Evolutionary conservation across 2,113 vertebrate species (phyloP), one percentile per base, ranked within the genome.

Genomic region (Forbesichthys papilliferus): DNA sequence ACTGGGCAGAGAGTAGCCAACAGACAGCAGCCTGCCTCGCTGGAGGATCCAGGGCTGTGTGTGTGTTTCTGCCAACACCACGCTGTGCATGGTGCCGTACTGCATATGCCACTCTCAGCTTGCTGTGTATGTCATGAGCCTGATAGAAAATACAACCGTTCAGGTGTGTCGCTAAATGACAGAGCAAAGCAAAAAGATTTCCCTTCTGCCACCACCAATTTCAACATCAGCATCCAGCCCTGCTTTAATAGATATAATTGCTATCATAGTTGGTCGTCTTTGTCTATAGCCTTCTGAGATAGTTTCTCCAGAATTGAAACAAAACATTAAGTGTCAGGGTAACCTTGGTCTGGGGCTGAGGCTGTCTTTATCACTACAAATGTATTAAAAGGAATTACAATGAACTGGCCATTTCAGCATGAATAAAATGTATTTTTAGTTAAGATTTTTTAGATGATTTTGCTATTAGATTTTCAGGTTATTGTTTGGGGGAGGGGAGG

Each of bases 1-100:
- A 56, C 80, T 84, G 74, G 79, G 81, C 81, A 71, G 75, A 64
- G 78, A 84, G 77, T 68, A 68, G 84, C 86, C 83, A 90, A 84
- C 85, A 86, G 84, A 87, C 90, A 86, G 81, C 83, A 87, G 85
- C 80, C 85, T 73, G 83, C 76, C 83, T 81, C 80, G 82, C 85
- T 82, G 73, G 86, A 86, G 74, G 84, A 84, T 84, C 82, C 80
- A 75, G 84, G 82, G 79, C 76, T 70, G 88, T 80, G 83, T 88
- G 87, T 79, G 81, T 5, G 69, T 73, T n/a, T n/a, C 81, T 84
- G 84, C 82, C 86, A 87, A 86, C 82, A 80, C 80, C 84, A 75
- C 60, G 78, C 85, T 89, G 85, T 64, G 86, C 80, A 75, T 82
- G 71, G 81, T 73, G 84, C 84, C 64, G 33, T 76, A 71, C 81